These are phyloP conservation scores for Eurytoma adleriae DNA, from an alignment of 2,888 invertebrate species.

Conservation along the genomic window DNA sequence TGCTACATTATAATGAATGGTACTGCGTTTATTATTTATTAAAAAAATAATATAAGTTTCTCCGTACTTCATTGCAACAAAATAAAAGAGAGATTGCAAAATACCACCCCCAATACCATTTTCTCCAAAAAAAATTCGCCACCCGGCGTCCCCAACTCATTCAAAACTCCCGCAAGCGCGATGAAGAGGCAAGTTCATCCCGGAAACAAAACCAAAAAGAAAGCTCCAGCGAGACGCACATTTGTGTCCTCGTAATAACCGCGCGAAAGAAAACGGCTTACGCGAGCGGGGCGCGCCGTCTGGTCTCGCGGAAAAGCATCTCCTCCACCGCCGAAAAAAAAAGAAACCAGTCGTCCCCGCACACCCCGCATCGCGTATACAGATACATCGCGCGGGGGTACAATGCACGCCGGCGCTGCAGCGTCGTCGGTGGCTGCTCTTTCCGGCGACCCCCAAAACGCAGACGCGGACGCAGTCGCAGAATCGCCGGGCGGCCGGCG, in stretches of 20 bases:
- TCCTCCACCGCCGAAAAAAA: neutral
- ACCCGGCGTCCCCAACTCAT: too few relatives aligned
- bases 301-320: constrained; percentile 12
- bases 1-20: too few relatives aligned
- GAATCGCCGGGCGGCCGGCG: constrained; percentile 36
- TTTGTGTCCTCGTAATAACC: neutral
- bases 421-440: neutral
- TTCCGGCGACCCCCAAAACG: constrained; percentile 47
- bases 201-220: neutral
- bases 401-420: neutral
- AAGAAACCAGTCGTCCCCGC: too few relatives aligned
- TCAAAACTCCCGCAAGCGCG: too few relatives aligned
- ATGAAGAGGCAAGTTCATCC: too few relatives aligned
- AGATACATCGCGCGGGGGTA: neutral
- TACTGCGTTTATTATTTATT: too few relatives aligned
- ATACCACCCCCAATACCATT: too few relatives aligned
- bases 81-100: too few relatives aligned
- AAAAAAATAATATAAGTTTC: too few relatives aligned
- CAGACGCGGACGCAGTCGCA: constrained; percentile 61
- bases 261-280: constrained; percentile 8
- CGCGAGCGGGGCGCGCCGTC: neutral
- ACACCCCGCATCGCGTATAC: neutral
- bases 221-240: constrained; percentile 6
- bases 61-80: too few relatives aligned
- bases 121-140: too few relatives aligned